Evolutionary conservation across 2,888 invertebrate species (phyloP), one percentile per base, ranked within the genome.

Genomic region (Atethmia centrago): DNA sequence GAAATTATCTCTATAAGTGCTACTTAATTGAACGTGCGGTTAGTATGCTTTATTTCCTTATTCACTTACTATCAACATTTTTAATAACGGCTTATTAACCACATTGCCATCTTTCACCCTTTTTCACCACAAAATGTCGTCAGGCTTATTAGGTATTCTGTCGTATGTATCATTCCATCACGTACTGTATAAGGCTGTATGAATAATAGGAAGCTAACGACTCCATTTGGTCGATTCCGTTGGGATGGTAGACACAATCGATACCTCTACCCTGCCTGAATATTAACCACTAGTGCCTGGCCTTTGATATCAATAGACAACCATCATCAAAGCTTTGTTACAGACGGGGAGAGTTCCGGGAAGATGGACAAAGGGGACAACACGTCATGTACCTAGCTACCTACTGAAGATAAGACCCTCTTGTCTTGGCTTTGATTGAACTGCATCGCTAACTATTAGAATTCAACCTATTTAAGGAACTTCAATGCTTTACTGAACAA

Each of bases 201-300:
- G 71, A 47, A 71, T 59, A 70, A 77, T 64, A 47, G 42, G 28
- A 53, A 59, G 21, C 51, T 71, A 59, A 64, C 19, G 66, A 64
- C n/a, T 40, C 28, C 31, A 59, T 64, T 63, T 8, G 10, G 25
- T 47, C 49, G 55, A 55, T 31, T 61, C 8, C 28, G 25, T 28
- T 14, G 42, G 16, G 45, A 31, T 31, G 51, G 9, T 16, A 51
- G 16, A 61, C 14, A n/a, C n/a, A 64, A 62, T 80, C 55, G 40
- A 77, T 58, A 79, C n/a, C n/a, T n/a, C n/a, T n/a, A n/a, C 31
- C 25, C 19, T 31, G 2, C 42, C 42, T 78, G 69, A 68, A 75
- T 77, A 75, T 77, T 78, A 49, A 49, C 21, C n/a, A n/a, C n/a
- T n/a, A 55, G 4, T 42, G 10, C 21, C 45, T 10, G 31, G 4